Base-by-base conservation (phyloP, 2,113 vertebrate genomes). In the Naja naja region DNA sequence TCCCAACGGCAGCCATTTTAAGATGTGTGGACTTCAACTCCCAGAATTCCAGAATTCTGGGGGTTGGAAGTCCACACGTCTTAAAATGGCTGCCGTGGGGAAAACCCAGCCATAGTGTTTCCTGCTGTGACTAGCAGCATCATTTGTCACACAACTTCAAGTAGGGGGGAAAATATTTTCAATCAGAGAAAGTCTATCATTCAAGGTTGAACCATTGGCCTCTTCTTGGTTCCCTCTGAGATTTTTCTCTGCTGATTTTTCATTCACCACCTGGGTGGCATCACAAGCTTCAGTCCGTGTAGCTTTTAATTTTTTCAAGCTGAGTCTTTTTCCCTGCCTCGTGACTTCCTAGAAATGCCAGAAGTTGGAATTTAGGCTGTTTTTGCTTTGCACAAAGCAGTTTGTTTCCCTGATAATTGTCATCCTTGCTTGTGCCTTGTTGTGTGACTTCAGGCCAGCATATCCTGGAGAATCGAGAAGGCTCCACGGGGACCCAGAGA, bases 381-480 rank as follows among this genome's bases (percentile, higher is more conserved):
- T n/a, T 14, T n/a, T n/a, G 60, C 11, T 49, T 34, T 16, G 30
- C 12, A 5, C 14, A 34, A 69, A n/a, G 12, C 9, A n/a, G 30
- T n/a, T 69, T 16, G 64, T 69, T 34, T 69, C 30, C 12, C 5
- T 69, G 64, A 34, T 22, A 11, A n/a, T 11, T 25, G 18, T 39
- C 22, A 64, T 34, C 49, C 49, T 89, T 14, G 27, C 86, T 52
- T 3, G 39, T 39, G 45, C 7, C 18, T 55, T 88, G 56, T 89
- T 90, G 39, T 34, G 47, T 52, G 0, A 16, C 43, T 39, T 30
- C 49, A 97, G 97, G 95, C 56, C 96, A 97, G 85, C 95, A 96
- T 23, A 85, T 96, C 45, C 94, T 93, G 22, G 96, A 97, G 27
- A 94, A 88, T 0, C 54, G 95, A 88, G 96, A 97, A 47, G 5